Base-by-base conservation (phyloP, 2,113 vertebrate genomes). In the Phylloscopus whistleri region DNA sequence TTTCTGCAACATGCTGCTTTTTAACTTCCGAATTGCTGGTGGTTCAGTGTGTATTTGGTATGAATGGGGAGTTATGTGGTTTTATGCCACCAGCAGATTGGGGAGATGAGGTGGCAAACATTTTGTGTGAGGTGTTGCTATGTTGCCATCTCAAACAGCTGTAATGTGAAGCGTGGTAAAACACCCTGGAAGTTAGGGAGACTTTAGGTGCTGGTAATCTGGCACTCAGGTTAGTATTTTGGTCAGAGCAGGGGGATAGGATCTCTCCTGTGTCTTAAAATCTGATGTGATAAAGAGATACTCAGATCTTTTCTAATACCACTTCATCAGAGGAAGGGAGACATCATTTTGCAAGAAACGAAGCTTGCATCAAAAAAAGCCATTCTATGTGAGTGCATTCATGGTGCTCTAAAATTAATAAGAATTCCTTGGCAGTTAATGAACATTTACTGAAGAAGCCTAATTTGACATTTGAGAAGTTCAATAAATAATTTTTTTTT, bases 401-500 rank as follows among this genome's bases (percentile, higher is more conserved):
- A 23, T 79, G 60, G 19, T 62, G n/a, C 69, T 83, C 89, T 90
- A 85, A 82, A 87, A 69, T 90, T 66, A 80, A 35, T 69, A 67
- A 44, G 81, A 51, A 73, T 89, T 88, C 89, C 53, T 35, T 87
- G 87, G 39, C 78, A 86, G 74, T 91, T 93, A 95, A 74, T 81
- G 66, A 88, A 55, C 30, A 3, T 87, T 76, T 95, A 85, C 90
- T 60, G 87, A 84, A 87, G 89, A 63, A n/a, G 35, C 66, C 66
- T 84, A 93, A 91, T 75, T 69, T 87, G 95, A 89, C 83, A 91
- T 82, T 94, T 92, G 89, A 70, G 44, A 77, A 91, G 64, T 84
- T 76, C 79, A 70, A 68, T 80, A 95, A 97, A 87, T 87, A 78
- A 66, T 82, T 76, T 33, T 72, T 72, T 48, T 59, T 64, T 89